Conservation (phyloP, 1,140 invertebrate species). For the Tetragnatha versicolor region DNA sequence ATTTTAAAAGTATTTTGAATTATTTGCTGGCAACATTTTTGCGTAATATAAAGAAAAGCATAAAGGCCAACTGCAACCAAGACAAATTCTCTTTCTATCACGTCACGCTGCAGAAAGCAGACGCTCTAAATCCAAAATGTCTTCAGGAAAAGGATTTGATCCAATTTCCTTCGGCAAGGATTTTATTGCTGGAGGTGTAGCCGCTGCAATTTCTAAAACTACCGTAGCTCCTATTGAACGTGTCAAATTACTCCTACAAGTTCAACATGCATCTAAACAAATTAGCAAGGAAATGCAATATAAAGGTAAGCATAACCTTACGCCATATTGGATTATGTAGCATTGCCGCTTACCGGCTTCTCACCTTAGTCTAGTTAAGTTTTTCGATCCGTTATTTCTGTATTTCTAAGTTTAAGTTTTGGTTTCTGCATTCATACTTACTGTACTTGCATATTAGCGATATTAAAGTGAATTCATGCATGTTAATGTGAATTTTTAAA, state of each 20-base stretch:
- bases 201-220: conserved; percentile 85
- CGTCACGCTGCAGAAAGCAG: neutral
- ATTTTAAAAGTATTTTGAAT: no score
- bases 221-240: conserved; percentile 67
- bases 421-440: no score
- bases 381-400: no score
- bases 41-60: no score
- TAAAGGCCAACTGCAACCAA: no score
- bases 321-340: conserved; percentile 29
- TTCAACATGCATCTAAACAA: conserved; percentile 83
- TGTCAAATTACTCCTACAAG: conserved; percentile 66
- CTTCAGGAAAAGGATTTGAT: conserved; percentile 54
- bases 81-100: conserved; percentile 12
- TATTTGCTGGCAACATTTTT: no score
- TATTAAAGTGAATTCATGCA: no score
- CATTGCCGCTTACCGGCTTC: neutral
- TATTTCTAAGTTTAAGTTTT: no score
- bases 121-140: neutral
- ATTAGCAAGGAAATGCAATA: conserved; percentile 80
- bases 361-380: no score
- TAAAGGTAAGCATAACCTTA: conserved; percentile 72
- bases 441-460: no score
- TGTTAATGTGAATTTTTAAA: no score
- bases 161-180: conserved; percentile 75
- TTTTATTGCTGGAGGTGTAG: conserved; percentile 86